Conservation (phyloP, 1,140 invertebrate genomes). For the Leguminivora glycinivorella region DNA sequence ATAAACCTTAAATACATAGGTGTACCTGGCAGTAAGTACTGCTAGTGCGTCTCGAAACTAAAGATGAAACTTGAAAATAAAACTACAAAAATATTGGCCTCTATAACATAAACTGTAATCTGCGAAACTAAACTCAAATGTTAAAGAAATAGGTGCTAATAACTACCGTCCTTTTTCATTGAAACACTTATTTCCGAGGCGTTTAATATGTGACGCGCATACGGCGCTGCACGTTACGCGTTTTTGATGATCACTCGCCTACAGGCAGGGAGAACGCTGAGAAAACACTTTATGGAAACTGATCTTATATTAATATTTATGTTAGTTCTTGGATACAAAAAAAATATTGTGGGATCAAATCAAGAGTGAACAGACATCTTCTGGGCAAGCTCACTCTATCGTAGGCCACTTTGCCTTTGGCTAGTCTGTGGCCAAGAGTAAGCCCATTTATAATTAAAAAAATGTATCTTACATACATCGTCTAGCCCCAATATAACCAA, state of each 20-base stretch:
- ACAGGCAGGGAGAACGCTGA: not conserved
- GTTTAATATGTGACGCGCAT: constrained; percentile 26
- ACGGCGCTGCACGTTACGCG: constrained; percentile 18
- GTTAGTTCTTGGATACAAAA: too few species aligned
- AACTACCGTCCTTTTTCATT: constrained; percentile 21
- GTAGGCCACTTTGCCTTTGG: too few species aligned
- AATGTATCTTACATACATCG: too few species aligned
- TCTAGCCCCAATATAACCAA: too few species aligned
- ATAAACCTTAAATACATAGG: too few species aligned
- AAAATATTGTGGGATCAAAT: too few species aligned
- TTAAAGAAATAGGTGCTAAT: not conserved
- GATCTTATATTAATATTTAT: not conserved
- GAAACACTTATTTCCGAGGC: constrained; percentile 21
- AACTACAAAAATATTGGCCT: not conserved
- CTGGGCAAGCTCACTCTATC: too few species aligned
- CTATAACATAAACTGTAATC: not conserved
- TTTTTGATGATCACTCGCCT: constrained; percentile 24
- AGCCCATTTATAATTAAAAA: too few species aligned
- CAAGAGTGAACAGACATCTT: too few species aligned
- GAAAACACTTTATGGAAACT: not conserved
- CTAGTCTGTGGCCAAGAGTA: too few species aligned
- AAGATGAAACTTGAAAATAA: not conserved
- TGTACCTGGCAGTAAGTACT: too few species aligned
- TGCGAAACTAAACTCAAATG: not conserved
- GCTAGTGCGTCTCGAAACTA: too few species aligned